Conservation (phyloP, 2,888 invertebrate genomes). For the Drosophila borborema region DNA sequence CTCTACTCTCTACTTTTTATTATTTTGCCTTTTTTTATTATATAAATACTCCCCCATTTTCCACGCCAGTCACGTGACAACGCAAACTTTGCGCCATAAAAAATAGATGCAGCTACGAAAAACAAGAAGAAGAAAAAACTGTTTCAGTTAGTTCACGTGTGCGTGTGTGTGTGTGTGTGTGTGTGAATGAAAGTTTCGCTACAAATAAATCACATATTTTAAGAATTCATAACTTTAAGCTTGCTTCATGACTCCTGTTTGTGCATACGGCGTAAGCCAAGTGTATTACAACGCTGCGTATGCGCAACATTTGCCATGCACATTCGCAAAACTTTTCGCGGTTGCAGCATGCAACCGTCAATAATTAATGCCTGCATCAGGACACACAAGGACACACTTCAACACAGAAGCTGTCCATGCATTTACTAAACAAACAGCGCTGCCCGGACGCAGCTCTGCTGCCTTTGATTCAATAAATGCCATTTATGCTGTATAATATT, state of each 20-base stretch:
- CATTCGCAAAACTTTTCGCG: conserved; percentile 56
- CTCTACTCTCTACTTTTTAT: too few species aligned
- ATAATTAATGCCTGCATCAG: conserved; percentile 58
- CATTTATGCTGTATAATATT: conserved; percentile 1
- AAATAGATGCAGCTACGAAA: conserved; percentile 24
- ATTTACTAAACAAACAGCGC: background rate
- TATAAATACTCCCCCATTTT: conserved; percentile 58
- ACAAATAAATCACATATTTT: conserved; percentile 78
- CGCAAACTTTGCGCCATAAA: conserved; percentile 52
- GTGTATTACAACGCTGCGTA: conserved; percentile 51
- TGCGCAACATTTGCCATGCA: conserved; percentile 57
- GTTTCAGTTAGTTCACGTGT: conserved; percentile 15
- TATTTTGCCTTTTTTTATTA: conserved; percentile 29
- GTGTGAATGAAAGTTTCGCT: conserved; percentile 43
- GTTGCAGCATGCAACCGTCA: conserved; percentile 44
- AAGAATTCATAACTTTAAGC: conserved; percentile 79
- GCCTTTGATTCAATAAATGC: background rate
- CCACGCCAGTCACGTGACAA: conserved; percentile 66
- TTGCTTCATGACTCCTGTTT: conserved; percentile 74
- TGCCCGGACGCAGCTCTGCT: background rate
- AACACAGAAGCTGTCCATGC: conserved; percentile 32
- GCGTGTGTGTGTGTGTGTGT: conserved; percentile 7
- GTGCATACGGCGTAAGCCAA: conserved; percentile 26
- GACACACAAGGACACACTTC: conserved; percentile 18
- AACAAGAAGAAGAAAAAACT: conserved; percentile 6